A percentile compares a stretch with the other conserved stretches of the same genome.
These are phyloP conservation scores for Caenorhabditis sulstoni DNA, from an alignment of 2,888 invertebrate species.

Conservation along the genomic window DNA sequence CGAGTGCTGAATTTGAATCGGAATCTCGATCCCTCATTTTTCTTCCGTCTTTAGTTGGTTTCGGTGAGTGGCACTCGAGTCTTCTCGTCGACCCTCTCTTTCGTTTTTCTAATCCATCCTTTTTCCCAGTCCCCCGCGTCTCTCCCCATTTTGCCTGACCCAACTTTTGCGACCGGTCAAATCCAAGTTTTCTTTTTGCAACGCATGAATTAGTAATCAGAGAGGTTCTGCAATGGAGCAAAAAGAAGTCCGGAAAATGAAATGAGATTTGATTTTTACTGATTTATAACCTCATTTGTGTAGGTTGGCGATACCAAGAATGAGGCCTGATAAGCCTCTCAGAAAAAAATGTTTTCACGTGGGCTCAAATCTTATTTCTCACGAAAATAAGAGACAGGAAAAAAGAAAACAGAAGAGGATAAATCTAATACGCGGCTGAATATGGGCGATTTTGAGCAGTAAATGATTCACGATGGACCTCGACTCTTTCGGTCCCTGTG, in stretches of 20 bases:
- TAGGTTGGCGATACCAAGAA: neutral
- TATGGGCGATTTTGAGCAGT: conserved; percentile 10
- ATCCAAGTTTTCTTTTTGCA: conserved; percentile 1
- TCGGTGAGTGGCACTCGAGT: conserved; percentile 11
- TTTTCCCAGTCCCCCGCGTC: neutral
- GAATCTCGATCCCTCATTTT: too few relatives aligned
- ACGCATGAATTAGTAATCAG: conserved; percentile 43
- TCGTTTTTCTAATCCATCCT: neutral
- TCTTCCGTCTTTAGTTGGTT: too few relatives aligned
- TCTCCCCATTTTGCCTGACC: neutral
- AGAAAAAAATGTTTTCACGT: too few relatives aligned
- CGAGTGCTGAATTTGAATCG: too few relatives aligned
- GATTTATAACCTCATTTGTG: neutral
- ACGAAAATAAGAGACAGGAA: too few relatives aligned
- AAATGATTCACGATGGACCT: too few relatives aligned
- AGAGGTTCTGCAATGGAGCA: conserved; percentile 3
- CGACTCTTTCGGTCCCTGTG: neutral
- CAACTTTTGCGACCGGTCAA: conserved; percentile 4
- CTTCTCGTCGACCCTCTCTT: conserved; percentile 1
- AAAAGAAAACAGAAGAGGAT: neutral
- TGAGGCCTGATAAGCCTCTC: neutral
- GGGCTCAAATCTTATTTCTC: too few relatives aligned
- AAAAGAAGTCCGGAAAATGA: too few relatives aligned
- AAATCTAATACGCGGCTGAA: neutral
- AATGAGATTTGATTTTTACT: neutral